Evolutionary conservation across 2,113 vertebrate genomes (phyloP), one percentile per base, ranked within the genome.

Genomic region (Tapirus terrestris): DNA sequence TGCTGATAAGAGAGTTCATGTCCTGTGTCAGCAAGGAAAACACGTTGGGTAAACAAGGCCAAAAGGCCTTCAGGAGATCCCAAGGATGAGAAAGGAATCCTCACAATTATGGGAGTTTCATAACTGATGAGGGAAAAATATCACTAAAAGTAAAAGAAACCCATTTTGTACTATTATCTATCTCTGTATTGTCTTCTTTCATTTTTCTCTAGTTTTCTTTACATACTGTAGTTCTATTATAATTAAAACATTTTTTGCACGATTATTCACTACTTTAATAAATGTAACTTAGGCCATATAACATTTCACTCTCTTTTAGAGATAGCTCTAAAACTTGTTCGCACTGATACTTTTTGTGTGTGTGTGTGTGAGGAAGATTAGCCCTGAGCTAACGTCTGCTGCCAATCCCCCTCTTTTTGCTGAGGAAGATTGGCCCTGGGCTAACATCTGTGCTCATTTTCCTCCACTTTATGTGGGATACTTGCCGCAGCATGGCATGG

Each of bases 151-250:
- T 48, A 87, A 68, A 84, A 51, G 25, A 51, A 93, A 73, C 27
- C 48, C 31, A 80, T 70, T 36, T 76, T 94, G 31, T 8, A 16
- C 11, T 48, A 29, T 82, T 77, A 60, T 33, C 61, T 53, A 16
- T 81, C 10, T 90, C 33, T 90, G 10, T 25, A 82, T 58, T 92
- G 31, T 61, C n/a, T 60, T 86, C 20, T 60, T 21, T 92, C 48
- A 84, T 45, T 94, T 89, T 94, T 68, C n/a, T 77, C 58, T 53
- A 63, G 48, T 31, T 84, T 75, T 81, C 63, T 97, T 92, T 60
- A 56, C 4, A 20, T 33, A 33, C 25, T 48, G 1, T 76, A 70
- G 53, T 89, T 68, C 53, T 45, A 18, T 20, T 91, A 56, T 67
- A 65, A 85, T 29, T 63, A 67, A 58, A n/a, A 58, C 27, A 79